phyloP scores from a whole-genome alignment of 2,797 vertebrate genomes.

The Gymnoscopelus microlampas region DNA sequence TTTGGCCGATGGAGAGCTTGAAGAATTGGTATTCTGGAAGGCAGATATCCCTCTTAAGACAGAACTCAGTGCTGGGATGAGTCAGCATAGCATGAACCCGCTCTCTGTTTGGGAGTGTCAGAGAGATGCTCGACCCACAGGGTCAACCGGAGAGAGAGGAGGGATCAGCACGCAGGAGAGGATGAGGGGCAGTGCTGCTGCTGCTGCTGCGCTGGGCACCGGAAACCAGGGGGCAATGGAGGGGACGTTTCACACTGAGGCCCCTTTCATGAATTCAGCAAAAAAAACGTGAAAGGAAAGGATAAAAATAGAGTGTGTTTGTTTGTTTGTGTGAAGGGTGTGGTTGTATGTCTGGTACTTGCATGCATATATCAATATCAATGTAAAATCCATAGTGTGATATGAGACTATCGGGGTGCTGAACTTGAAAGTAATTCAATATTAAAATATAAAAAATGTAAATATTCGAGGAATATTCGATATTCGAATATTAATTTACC shows the following conservation, averaged over 20 bases:
- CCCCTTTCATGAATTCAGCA: no score
- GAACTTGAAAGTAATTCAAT: no score
- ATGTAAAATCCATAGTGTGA: slow-evolving; percentile 2
- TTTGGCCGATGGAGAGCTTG: slow-evolving; percentile 54
- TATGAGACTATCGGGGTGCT: slow-evolving; percentile 6
- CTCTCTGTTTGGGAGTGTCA: slow-evolving; percentile 57
- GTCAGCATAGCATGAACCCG: slow-evolving; percentile 58
- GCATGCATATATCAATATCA: slow-evolving; percentile 5
- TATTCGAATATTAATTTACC: no score
- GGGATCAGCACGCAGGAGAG: slow-evolving; percentile 27
- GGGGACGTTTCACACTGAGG: no score
- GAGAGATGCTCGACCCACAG: slow-evolving; percentile 47
- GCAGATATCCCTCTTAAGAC: slow-evolving; percentile 61
- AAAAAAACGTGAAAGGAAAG: no score
- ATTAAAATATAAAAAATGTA: no score
- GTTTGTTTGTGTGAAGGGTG: no score
- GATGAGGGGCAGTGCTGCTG: slow-evolving; percentile 13
- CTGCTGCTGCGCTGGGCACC: slow-evolving; percentile 4
- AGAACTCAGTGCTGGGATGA: slow-evolving; percentile 65
- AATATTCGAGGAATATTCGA: no score
- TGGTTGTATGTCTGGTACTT: no score
- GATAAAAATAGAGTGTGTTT: no score
- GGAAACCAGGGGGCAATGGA: neutral
- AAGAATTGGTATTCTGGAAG: slow-evolving; percentile 70
- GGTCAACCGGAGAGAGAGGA: slow-evolving; percentile 48